Evolutionary conservation across 2,113 vertebrate genomes (phyloP).

Genomic region (Eurypyga helias): DNA sequence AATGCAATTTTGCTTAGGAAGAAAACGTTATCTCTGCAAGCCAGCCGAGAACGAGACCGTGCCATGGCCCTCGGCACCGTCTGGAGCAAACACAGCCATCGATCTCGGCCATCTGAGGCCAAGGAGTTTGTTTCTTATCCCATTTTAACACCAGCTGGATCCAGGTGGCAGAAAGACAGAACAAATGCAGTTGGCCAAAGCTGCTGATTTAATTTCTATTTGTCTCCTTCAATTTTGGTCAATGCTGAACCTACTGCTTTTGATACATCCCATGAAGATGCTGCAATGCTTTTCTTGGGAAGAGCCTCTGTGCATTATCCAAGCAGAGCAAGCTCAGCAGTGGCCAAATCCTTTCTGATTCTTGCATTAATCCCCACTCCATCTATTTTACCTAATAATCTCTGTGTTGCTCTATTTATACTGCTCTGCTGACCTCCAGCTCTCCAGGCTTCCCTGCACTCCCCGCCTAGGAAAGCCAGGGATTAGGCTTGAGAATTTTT

Average conservation of each 20-base stretch:
- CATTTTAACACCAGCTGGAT: neutral
- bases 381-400: conserved; percentile 17
- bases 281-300: neutral
- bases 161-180: neutral
- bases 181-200: neutral
- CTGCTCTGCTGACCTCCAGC: neutral
- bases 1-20: neutral
- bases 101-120: fast-evolving
- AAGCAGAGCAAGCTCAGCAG: neutral
- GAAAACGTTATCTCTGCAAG: neutral
- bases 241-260: neutral
- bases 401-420: neutral
- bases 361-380: conserved; percentile 8
- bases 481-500: neutral
- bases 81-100: neutral
- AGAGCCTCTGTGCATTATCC: neutral
- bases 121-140: neutral
- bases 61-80: neutral
- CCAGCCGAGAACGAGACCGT: neutral
- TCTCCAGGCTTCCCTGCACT: neutral
- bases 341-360: conserved; percentile 13
- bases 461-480: neutral
- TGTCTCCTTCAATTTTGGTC: neutral
- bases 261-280: neutral
- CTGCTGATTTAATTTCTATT: neutral